Evolutionary conservation across 2,797 vertebrate genomes (phyloP).

Genomic region (Mormyrops attenuatus): DNA sequence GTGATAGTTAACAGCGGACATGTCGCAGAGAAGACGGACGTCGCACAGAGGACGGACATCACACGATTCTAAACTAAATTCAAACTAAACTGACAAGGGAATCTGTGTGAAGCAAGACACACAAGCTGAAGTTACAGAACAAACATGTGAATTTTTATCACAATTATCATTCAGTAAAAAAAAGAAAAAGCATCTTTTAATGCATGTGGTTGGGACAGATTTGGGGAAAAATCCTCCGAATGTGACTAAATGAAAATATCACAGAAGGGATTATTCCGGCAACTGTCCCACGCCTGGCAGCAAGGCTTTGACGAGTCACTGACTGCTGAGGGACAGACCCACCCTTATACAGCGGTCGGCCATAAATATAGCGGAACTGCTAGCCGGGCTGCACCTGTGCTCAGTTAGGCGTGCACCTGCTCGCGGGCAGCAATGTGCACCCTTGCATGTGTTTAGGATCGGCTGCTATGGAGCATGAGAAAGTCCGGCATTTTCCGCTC

Average conservation of each 20-base stretch:
- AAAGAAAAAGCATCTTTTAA: not conserved
- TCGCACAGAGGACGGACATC: slow-evolving; percentile 60
- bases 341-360: not conserved
- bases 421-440: not conserved
- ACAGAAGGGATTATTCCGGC: not conserved
- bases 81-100: not conserved
- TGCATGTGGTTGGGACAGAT: not conserved
- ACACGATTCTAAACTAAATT: not conserved
- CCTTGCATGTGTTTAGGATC: not conserved
- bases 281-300: not conserved
- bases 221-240: not conserved
- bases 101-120: slow-evolving; percentile 33
- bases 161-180: not conserved
- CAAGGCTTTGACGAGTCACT: not conserved
- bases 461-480: not conserved
- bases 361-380: not conserved
- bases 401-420: no score
- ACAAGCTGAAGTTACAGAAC: not conserved
- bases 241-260: not conserved
- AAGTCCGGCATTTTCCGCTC: slow-evolving; percentile 1
- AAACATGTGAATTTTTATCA: not conserved
- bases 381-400: not conserved
- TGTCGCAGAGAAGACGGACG: not conserved
- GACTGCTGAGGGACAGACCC: not conserved
- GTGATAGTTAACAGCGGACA: slow-evolving; percentile 67